Base-by-base conservation (phyloP, 2,888 invertebrate species). In the Daptonema setosum region DNA sequence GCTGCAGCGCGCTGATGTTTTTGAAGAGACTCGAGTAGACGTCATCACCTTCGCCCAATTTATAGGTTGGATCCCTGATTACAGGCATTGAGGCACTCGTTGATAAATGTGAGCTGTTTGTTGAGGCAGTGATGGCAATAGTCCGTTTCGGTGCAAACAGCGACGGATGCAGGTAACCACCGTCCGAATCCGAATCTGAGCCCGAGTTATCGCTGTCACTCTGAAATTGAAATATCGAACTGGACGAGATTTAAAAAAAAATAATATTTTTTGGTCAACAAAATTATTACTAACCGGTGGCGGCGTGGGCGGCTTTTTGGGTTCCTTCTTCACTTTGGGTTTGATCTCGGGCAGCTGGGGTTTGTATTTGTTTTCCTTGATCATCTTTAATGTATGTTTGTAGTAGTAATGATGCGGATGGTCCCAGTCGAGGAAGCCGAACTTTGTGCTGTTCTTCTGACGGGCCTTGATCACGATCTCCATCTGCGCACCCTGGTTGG, bases 391-490 rank as follows among this genome's bases (percentile, higher is more conserved):
- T 43, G 75, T 63, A 64, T 83, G 82, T 60, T 82, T 82, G 73
- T 95, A 97, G 73, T 90, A 97, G 0, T 83, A 80, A 73, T 93
- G 82, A 47, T 95, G 76, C 0, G 76, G 73, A 58, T 86, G 81
- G 61, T 85, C 86, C 68, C 84, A 85, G 58, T 85, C 83, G 58
- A 97, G 77, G 74, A 97, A 97, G 62, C 83, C 79, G 74, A 97
- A 97, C 74, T 90, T 86, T 0, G 82, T 78, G 75, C 66, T 65
- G 26, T 63, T 62, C 29, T 65, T 79, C 73, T 97, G 97, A 74
- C 95, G 97, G 2, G 93, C 87, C 74, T 95, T 95, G 63, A 97
- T 82, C 17, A 97, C 78, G 63, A 97, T 91, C 76, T 97, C 97
- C 93, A 97, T 93, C 75, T 97, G 97, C 8, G 82, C 79, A 0